phyloP scores from a whole-genome alignment of 2,113 vertebrate genomes.

The Caretta caretta region DNA sequence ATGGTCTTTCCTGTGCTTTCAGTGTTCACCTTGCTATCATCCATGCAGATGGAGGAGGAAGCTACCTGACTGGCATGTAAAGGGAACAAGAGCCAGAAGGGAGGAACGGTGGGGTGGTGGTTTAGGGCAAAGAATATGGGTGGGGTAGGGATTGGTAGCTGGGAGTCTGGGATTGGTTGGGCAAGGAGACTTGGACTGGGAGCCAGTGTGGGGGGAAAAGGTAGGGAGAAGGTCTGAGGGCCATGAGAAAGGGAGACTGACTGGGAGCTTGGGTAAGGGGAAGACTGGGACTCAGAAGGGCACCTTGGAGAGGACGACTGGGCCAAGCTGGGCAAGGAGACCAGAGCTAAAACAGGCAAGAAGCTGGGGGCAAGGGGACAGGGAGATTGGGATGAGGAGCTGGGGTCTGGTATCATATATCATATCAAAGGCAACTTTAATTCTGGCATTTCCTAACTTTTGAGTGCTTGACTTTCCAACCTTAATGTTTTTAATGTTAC shows the following conservation, averaged over 20 bases:
- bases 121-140: not conserved
- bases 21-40: not conserved
- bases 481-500: too few relatives aligned
- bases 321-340: too few relatives aligned
- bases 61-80: rapidly evolving
- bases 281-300: not conserved
- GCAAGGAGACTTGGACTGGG: not conserved
- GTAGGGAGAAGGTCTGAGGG: not conserved
- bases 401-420: not conserved
- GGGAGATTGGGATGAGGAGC: not conserved
- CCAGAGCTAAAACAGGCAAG: too few relatives aligned
- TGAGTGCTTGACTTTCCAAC: too few relatives aligned
- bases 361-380: not conserved
- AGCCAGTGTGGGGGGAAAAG: not conserved
- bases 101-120: not conserved
- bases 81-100: not conserved
- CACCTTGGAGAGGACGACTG: too few relatives aligned
- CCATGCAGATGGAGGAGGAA: not conserved
- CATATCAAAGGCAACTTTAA: not conserved
- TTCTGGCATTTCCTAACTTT: too few relatives aligned
- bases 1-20: not conserved
- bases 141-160: not conserved
- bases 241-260: not conserved
- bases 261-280: not conserved
- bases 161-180: not conserved